Evolutionary conservation across 2,797 vertebrate species (phyloP), one percentile per base, ranked within the genome.

Genomic region (Syngnathus rostellatus): DNA sequence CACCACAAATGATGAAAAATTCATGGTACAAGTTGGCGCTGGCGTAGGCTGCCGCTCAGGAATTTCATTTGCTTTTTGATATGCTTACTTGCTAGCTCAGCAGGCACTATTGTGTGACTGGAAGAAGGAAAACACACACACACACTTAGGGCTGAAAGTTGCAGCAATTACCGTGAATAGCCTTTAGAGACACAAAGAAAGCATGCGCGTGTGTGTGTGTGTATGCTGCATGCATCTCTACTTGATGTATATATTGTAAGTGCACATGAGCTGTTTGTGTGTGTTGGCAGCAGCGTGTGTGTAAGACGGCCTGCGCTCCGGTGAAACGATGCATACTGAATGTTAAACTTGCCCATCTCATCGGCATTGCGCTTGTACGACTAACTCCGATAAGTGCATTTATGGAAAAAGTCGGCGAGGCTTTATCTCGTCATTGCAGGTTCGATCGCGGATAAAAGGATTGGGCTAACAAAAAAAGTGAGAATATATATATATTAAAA

Each of bases 61-160:
- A 87, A 87, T 90, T 90, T 88, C 79, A 89, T 90, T 90, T 87
- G 84, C 83, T 83, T 80, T 89, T 90, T 90, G 85, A 90, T 90
- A 90, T 89, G 84, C 84, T 86, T 86, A 87, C 84, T 89, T 89
- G 89, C 86, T 82, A 85, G 78, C 85, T 87, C 86, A 90, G 85
- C 88, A 82, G 77, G 81, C 77, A 73, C 81, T 78, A 83, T 85
- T 81, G 80, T 87, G 81, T 84, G 83, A 89, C 84, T 85, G 81
- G 81, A 84, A 78, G 74, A 69, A 39, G 66, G 66, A 73, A 77
- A 70, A 81, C 25, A 55, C 23, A 37, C 54, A 73, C 63, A 83
- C 69, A 84, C 75, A 88, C 77, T 85, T 85, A 85, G 76, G 72
- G 73, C 81, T 84, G 81, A 85, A 85, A 79, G 82, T 85, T 77